Evolutionary conservation across 2,888 invertebrate genomes (phyloP), one percentile per base, ranked within the genome.

Genomic region (Bellardia pandia): DNA sequence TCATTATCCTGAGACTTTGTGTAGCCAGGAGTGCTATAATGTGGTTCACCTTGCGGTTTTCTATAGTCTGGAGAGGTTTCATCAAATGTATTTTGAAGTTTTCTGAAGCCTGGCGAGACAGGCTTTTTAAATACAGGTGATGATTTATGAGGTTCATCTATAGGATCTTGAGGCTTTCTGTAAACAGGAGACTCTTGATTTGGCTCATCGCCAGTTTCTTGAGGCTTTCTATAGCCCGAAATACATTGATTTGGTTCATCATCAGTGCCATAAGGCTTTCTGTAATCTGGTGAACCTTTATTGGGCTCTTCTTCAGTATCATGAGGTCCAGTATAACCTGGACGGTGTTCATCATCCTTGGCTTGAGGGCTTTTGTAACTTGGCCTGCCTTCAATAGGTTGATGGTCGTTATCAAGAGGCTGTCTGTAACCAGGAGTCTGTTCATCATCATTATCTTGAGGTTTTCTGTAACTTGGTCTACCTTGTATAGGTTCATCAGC

Each of bases 81-180:
- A 68, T 75, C 81, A 75, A 75, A 74, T 37, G 74, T 68, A 13
- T 56, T 66, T 81, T 81, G 58, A 53, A 33, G 60, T 37, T 60
- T 33, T 60, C n/a, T 37, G 14, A 8, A 60, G 14, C 6, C 13
- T 6, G 60, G 60, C 1, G 58, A 30, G 14, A 2, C 58, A 45
- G 80, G 72, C 11, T 81, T 81, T 14, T 74, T 64, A 9, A 58
- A 72, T 56, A 2, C 14, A 0, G 82, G 82, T 9, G 62, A 71
- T 0, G n/a, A 14, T 51, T 51, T 6, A 14, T 51, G 11, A 4
- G n/a, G 51, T 14, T 51, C 14, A 51, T 51, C 51, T n/a, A 0
- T 3, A 58, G 11, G 6, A 6, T 11, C 9, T 42, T 66, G 53
- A 3, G 80, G 72, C 23, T 48, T 48, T 23, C 5, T 8, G 37